Evolutionary conservation across 2,888 invertebrate species (phyloP), one percentile per base, ranked within the genome.

Genomic region (Chrysolina americana): DNA sequence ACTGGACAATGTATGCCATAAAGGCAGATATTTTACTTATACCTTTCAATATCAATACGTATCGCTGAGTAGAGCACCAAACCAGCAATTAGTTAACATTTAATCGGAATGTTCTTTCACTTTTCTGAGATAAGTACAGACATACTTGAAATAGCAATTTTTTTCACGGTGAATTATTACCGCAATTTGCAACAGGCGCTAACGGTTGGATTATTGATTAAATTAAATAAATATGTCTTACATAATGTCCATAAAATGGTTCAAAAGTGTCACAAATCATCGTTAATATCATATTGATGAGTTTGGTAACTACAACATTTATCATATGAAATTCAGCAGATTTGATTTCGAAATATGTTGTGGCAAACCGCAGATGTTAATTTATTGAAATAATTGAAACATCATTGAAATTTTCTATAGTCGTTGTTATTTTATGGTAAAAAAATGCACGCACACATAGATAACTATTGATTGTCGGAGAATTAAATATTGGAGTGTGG

Each of bases 31-130:
- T 21, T 53, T 53, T 10, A 21, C 21, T 53, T 0, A 11, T 53
- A 13, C 13, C 53, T 53, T n/a, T 15, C 15, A 36, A 36, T 59
- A n/a, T 17, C 9, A 36, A 8, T 2, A 9, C 15, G 23, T n/a
- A 17, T 28, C 28, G n/a, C 47, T 44, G 62, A 36, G 21, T 56
- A 41, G 65, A 65, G n/a, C 71, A 65, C 21, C 66, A 53, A 56
- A 68, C 28, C 41, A 64, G 66, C 64, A 66, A 70, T 74, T 74
- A 74, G 62, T 74, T 74, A 65, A 71, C 75, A 75, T 71, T 71
- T 50, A 56, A 68, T 65, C 21, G 70, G 75, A 75, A 75, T 75
- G 71, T 69, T 75, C 75, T 75, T 75, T 75, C 75, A 75, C 75
- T 75, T 72, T n/a, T 71, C 69, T 56, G 68, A 75, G 72, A 74